Conservation (phyloP, 2,888 invertebrate genomes). For the Scrobipalpa atriplicella region DNA sequence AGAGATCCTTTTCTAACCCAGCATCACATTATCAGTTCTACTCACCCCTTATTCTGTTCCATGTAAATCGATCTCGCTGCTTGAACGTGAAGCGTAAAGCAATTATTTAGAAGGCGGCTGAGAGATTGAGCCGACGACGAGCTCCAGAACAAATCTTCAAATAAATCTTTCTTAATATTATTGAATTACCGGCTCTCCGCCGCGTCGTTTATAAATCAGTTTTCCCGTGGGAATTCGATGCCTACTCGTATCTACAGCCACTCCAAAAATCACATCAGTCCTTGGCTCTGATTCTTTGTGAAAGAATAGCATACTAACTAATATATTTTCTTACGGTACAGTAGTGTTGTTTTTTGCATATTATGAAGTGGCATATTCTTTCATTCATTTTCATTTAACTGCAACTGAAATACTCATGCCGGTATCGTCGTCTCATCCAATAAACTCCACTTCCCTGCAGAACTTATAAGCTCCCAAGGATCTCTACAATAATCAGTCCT, state of each 20-base stretch:
- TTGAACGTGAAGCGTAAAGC: not conserved
- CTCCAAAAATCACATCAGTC: not conserved
- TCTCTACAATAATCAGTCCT: no score
- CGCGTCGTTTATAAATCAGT: not conserved
- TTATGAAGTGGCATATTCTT: no score
- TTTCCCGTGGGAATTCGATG: not conserved
- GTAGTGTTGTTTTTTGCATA: no score
- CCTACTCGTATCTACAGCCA: not conserved
- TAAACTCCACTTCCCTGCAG: no score
- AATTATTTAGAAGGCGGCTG: slow-evolving; percentile 13
- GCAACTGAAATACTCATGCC: no score
- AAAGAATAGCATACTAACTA: no score
- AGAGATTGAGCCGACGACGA: not conserved
- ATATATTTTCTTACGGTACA: no score
- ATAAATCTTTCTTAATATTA: not conserved
- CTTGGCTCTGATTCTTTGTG: not conserved
- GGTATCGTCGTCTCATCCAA: no score
- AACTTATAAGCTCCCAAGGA: no score
- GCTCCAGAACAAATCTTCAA: slow-evolving; percentile 6
- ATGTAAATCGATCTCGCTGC: slow-evolving; percentile 9
- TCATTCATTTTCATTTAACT: no score
- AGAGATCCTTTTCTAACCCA: not conserved
- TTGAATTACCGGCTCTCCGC: not conserved
- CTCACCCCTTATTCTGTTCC: not conserved
- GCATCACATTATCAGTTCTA: not conserved